A percentile compares a stretch with the other conserved stretches of the same genome.
Conservation (phyloP, 2,113 vertebrate genomes). For the Eretmochelys imbricata region DNA sequence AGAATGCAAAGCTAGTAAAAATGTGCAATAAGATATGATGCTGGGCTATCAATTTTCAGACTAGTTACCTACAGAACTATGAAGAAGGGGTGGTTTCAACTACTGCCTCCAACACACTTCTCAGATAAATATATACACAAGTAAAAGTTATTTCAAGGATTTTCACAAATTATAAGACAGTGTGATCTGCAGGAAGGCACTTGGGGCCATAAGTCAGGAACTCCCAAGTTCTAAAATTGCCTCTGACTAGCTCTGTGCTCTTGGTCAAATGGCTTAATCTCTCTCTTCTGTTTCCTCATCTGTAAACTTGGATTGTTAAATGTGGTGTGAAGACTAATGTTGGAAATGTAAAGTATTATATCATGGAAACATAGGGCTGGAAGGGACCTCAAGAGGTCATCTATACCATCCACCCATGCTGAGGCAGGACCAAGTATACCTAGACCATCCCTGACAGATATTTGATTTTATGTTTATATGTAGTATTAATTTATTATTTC, state of each 20-base stretch:
- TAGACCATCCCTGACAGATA: no score
- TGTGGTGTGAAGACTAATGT: fast-evolving
- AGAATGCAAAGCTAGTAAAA: background rate
- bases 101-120: background rate
- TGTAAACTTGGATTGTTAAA: background rate
- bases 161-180: background rate
- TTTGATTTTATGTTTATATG: no score
- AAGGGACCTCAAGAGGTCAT: no score
- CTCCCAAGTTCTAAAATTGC: background rate
- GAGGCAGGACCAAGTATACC: no score
- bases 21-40: background rate
- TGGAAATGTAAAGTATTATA: background rate
- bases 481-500: background rate
- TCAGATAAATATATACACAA: background rate
- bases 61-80: background rate
- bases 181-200: background rate
- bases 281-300: fast-evolving
- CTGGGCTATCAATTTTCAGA: background rate
- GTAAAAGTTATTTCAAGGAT: background rate
- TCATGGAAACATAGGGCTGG: no score
- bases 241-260: background rate
- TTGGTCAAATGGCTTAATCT: background rate
- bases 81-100: background rate
- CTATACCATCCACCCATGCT: no score
- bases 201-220: background rate